Evolutionary conservation across 2,797 vertebrate species (phyloP), one percentile per base, ranked within the genome.

Genomic region (Pseudomugil tenellus): DNA sequence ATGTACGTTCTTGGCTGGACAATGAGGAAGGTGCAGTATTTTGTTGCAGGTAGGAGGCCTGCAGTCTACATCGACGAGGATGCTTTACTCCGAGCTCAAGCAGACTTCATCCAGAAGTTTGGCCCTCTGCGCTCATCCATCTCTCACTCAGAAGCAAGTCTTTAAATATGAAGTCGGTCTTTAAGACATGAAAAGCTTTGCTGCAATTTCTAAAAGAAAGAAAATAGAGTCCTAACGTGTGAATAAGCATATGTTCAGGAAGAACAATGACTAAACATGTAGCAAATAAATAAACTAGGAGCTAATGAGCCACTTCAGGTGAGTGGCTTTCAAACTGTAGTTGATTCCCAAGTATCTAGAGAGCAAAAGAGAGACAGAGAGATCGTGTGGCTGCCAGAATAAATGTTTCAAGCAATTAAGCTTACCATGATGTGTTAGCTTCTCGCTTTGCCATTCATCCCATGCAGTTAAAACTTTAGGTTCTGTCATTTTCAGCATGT

Each of bases 61-160:
- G 96, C 93, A 0, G 96, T 96, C 52, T 99, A 97, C 93, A 96
- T 99, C 0, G 97, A 99, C 0, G 96, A 99, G 73, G 96, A 97
- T 19, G 98, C 98, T 65, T 83, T 99, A 72, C 79, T 91, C 14
- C 85, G 61, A 16, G 98, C 97, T 6, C 91, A 94, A 57, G 89
- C 90, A 0, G 98, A 99, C 87, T 99, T 99, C 70, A 6, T 60
- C 14, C 81, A 74, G 63, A 92, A 87, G 85, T 92, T 91, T 78
- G 91, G 91, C 62, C 82, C 17, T 2, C 70, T 88, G 28, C 83
- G 76, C 43, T 76, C 88, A 12, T 86, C 84, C 11, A 21, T 89
- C 29, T 80, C 77, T 67, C 74, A 73, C 54, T 34, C 72, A 2
- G 83, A 90, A 23, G 75, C 64, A 71, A 89, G 1, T n/a, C n/a